Evolutionary conservation across 2,888 invertebrate genomes (phyloP), one percentile per base, ranked within the genome.

Genomic region (Drosophila paracracens): DNA sequence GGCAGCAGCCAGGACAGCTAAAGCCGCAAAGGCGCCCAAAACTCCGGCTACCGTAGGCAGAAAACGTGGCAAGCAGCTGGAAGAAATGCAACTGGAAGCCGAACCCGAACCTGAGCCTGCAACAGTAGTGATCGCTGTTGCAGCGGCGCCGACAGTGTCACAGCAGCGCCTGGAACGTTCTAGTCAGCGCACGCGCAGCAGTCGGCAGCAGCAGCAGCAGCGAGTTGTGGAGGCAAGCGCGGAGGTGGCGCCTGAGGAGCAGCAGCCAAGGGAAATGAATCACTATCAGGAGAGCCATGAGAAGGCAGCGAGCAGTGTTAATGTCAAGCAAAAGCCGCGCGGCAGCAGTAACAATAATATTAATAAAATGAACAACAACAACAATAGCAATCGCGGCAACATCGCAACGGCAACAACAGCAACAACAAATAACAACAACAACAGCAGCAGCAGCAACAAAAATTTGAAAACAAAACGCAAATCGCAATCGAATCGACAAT

Each of bases 391-490:
- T 35, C 65, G 38, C 43, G 69, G 59, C 73, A 74, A 50, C 53
- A 29, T 56, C 58, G 53, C 64, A 68, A 21, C 63, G 31, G 21
- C 54, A 43, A 36, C 43, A n/a, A 13, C 43, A 40, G 7, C 43
- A 58, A 52, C 11, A 72, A 50, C 40, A 56, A 82, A 74, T 29
- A 88, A 82, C 33, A 90, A 81, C 53, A 88, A 81, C 57, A 88
- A 77, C 40, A 88, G 56, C 75, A 88, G 73, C 75, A 87, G 78
- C 75, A 86, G 67, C 72, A 81, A 81, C 65, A 87, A 77, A 35
- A 85, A 79, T 25, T 65, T 73, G 2, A 91, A 92, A 70, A 31
- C 57, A 7, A 90, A 92, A 70, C 81, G 89, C 6, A 92, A 91
- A 73, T 88, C 86, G 31, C 89, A 90, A 70, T 51, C 83, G 2